Evolutionary conservation across 2,113 vertebrate genomes (phyloP).

Genomic region (Oplegnathus fasciatus): DNA sequence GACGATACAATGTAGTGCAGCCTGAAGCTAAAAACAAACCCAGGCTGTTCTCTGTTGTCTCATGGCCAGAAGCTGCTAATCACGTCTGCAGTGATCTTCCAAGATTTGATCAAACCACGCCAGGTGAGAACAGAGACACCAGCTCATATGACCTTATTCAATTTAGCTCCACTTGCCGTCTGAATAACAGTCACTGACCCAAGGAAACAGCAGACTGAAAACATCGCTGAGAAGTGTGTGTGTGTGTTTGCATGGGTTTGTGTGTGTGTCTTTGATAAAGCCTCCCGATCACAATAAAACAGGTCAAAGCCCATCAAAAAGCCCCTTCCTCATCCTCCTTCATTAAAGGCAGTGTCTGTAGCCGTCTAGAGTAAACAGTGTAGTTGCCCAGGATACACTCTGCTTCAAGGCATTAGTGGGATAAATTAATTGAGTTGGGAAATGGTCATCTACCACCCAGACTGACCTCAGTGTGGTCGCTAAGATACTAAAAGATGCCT

Average conservation of each 20-base stretch:
- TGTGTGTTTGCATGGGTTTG: conserved; percentile 10
- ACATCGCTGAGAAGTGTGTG: conserved; percentile 44
- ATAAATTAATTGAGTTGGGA: conserved; percentile 54
- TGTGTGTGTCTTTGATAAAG: conserved; percentile 44
- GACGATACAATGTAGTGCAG: neutral
- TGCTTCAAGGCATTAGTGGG: conserved; percentile 50
- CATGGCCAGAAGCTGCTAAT: conserved; percentile 24
- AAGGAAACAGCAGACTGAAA: conserved; percentile 38
- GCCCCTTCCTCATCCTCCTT: conserved; percentile 15
- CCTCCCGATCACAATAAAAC: conserved; percentile 31
- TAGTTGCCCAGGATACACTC: conserved; percentile 54
- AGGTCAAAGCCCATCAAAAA: conserved; percentile 40
- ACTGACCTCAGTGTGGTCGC: conserved; percentile 41
- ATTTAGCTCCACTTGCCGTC: conserved; percentile 46
- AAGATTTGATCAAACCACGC: conserved; percentile 66
- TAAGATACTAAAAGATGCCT: conserved; percentile 11
- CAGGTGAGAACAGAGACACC: conserved; percentile 57
- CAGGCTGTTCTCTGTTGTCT: conserved; percentile 5
- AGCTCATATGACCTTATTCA: conserved; percentile 63
- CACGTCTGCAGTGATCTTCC: conserved; percentile 26
- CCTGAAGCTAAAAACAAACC: neutral
- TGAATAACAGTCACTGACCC: conserved; percentile 26
- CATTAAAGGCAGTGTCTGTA: conserved; percentile 34
- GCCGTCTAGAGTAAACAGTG: conserved; percentile 45
- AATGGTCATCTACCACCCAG: conserved; percentile 38